A percentile compares a stretch with the other conserved stretches of the same genome.
phyloP scores from a whole-genome alignment of 2,888 invertebrate species.

The Rhagonycha lutea region DNA sequence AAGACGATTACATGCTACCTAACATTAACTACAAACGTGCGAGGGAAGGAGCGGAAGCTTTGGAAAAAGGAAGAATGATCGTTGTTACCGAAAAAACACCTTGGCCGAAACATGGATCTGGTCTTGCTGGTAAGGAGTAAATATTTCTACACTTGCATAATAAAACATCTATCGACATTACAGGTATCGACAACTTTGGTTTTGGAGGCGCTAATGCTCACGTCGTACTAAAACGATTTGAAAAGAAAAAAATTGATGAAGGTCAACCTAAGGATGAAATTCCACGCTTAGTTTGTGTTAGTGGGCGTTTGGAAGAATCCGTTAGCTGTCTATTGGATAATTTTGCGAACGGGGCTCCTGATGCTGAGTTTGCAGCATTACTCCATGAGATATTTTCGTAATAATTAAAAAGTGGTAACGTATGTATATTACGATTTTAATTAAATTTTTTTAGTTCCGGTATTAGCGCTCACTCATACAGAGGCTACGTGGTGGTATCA shows the following conservation, averaged over 20 bases:
- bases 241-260: constrained; percentile 65
- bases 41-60: constrained; percentile 60
- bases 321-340: constrained; percentile 68
- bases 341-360: constrained; percentile 64
- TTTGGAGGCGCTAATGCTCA: constrained; percentile 91
- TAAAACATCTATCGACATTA: constrained; percentile 41
- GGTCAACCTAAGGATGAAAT: constrained; percentile 64
- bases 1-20: constrained; percentile 78
- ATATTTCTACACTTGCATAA: constrained; percentile 34
- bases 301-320: constrained; percentile 81
- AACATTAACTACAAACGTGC: constrained; percentile 74
- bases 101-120: constrained; percentile 54
- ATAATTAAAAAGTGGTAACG: constrained; percentile 10
- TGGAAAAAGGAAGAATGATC: constrained; percentile 65
- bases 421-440: neutral
- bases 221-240: constrained; percentile 65
- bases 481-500: constrained; percentile 15
- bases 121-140: neutral
- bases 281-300: constrained; percentile 73
- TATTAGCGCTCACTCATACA: constrained; percentile 1
- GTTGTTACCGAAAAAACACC: constrained; percentile 76
- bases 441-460: constrained; percentile 8
- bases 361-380: constrained; percentile 58
- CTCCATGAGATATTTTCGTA: constrained; percentile 45
- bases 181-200: constrained; percentile 89